Base-by-base conservation (phyloP, 2,113 vertebrate species). In the human (Homo sapiens) region DNA sequence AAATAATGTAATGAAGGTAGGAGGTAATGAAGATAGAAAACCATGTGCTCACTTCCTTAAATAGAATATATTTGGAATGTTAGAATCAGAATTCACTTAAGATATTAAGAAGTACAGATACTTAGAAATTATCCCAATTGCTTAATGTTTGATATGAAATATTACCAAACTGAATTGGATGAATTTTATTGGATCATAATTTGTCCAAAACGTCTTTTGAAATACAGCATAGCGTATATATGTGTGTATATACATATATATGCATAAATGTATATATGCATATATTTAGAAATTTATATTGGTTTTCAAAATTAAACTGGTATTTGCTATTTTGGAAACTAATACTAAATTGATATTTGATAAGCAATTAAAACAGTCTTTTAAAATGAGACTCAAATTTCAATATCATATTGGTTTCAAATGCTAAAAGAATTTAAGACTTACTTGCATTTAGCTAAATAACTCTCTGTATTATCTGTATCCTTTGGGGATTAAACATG, bases 361-460 rank as follows among this genome's bases (percentile, higher is more conserved):
- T 86, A 86, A 93, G 30, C 25, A 89, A 84, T 91, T 95, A 95
- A 89, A 96, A 93, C 23, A 94, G 13, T 61, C 75, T 48, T 87
- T 94, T 90, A 90, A 96, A 68, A 14, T 61, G 64, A 96, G 88
- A 90, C 93, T 80, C 40, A 79, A 89, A 94, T 97, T 89, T 95
- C 45, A 97, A 79, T 82, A 94, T 52, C 78, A 78, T 48, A 95
- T 93, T 81, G 82, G 32, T 89, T 90, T 93, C 78, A 92, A 66
- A 68, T 78, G 89, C 32, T 88, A 82, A 86, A 95, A 82, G 57
- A 91, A 93, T 87, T 96, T 94, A n/a, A 92, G 73, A 23, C 59
- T 91, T 94, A 76, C n/a, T 95, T 97, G 73, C 89, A 95, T 90
- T 96, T 97, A 96, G 93, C 82, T 94, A 93, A 93, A 89, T 93